phyloP scores from a whole-genome alignment of 2,797 vertebrate species.

The Silurus lanzhouensis region DNA sequence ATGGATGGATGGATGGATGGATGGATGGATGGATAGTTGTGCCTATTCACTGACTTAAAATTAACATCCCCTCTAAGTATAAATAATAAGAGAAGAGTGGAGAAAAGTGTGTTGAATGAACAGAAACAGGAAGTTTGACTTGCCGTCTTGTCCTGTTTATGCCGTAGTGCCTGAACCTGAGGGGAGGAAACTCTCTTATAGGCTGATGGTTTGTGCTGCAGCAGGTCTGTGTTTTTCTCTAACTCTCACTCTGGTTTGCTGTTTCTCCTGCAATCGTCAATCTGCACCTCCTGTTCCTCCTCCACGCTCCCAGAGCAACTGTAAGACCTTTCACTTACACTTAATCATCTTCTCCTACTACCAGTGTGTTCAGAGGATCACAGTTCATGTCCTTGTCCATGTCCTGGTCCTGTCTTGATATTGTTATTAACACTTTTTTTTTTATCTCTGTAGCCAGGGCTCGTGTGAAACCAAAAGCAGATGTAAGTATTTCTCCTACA shows the following conservation, averaged over 20 bases:
- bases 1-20: too few relatives aligned
- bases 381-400: background rate
- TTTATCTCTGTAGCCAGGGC: conserved; percentile 11
- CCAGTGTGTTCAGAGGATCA: background rate
- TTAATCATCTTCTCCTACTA: background rate
- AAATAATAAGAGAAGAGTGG: background rate
- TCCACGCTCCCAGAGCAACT: conserved; percentile 31
- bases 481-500: conserved; percentile 28
- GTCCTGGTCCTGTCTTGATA: background rate
- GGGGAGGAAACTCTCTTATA: conserved; percentile 53
- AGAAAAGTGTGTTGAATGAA: background rate
- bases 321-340: conserved; percentile 25
- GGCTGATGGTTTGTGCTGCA: conserved; percentile 59
- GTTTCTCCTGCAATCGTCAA: conserved; percentile 48
- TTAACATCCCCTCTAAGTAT: background rate
- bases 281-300: conserved; percentile 51
- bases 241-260: conserved; percentile 58
- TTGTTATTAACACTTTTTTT: background rate
- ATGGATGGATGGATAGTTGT: background rate
- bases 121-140: background rate
- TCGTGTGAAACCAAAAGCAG: conserved; percentile 36
- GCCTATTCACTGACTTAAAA: background rate
- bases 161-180: background rate
- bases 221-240: conserved; percentile 61
- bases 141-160: background rate